phyloP scores from a whole-genome alignment of 2,888 invertebrate genomes.

The Philaethria dido region DNA sequence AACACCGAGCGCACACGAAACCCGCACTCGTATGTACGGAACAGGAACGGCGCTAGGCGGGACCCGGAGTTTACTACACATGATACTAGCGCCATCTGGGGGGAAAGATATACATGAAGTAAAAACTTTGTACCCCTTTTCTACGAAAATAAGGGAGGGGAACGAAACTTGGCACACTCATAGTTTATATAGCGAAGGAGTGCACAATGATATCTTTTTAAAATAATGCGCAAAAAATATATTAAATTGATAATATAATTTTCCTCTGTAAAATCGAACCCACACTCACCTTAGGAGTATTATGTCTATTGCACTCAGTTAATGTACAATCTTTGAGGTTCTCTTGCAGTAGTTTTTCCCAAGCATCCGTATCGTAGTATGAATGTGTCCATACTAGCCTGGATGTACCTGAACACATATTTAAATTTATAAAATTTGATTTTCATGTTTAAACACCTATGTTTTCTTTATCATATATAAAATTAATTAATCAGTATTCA shows the following conservation, averaged over 20 bases:
- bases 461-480: too few relatives aligned
- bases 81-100: constrained; percentile 89
- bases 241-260: too few relatives aligned
- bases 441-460: too few relatives aligned
- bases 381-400: constrained; percentile 93
- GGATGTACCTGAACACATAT: constrained; percentile 86
- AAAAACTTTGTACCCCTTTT: too few relatives aligned
- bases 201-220: too few relatives aligned
- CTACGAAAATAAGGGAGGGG: too few relatives aligned
- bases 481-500: too few relatives aligned
- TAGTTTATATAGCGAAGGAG: too few relatives aligned
- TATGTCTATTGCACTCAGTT: constrained; percentile 77
- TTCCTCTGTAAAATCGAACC: not conserved
- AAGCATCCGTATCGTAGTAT: constrained; percentile 93
- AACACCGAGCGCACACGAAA: constrained; percentile 87
- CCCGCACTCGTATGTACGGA: constrained; percentile 92
- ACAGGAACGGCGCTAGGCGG: constrained; percentile 89
- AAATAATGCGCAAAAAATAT: too few relatives aligned
- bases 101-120: too few relatives aligned
- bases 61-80: constrained; percentile 89
- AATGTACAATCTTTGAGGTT: constrained; percentile 85
- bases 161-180: too few relatives aligned
- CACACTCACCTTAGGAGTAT: constrained; percentile 65
- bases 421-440: too few relatives aligned
- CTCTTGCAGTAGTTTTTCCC: constrained; percentile 90